Conservation (phyloP, 2,888 invertebrate genomes). For the Mamestra brassicae region DNA sequence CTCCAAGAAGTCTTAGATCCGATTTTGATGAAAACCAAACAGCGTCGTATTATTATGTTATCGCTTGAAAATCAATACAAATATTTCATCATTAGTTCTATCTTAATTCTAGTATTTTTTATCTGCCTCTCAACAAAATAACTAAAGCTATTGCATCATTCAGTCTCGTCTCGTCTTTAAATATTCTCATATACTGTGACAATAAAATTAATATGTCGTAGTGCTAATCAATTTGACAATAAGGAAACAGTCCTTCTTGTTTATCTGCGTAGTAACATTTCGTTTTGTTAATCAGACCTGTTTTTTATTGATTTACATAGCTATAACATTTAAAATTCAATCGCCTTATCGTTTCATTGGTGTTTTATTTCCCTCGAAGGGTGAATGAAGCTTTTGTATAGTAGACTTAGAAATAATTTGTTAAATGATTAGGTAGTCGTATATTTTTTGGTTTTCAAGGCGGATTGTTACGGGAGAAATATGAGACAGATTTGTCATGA, state of each 20-base stretch:
- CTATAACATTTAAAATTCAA: conserved; percentile 60
- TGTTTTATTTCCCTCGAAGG: conserved; percentile 40
- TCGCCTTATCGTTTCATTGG: conserved; percentile 20
- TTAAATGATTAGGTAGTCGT: not conserved
- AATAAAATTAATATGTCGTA: conserved; percentile 43
- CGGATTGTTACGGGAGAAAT: too few species aligned
- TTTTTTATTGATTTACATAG: conserved; percentile 58
- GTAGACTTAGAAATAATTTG: not conserved
- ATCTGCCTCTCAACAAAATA: conserved; percentile 2
- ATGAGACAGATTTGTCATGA: too few species aligned
- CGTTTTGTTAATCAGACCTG: conserved; percentile 54
- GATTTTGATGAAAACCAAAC: too few species aligned
- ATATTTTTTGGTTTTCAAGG: too few species aligned
- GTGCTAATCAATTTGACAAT: conserved; percentile 57
- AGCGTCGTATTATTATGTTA: not conserved
- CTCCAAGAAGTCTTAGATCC: too few species aligned
- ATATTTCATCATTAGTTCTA: not conserved
- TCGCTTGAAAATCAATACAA: not conserved
- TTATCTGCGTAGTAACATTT: conserved; percentile 65
- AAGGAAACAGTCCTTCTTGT: conserved; percentile 58
- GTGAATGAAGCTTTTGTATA: conserved; percentile 18
- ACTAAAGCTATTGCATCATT: conserved; percentile 13
- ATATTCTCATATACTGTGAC: conserved; percentile 33
- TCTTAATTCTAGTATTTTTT: conserved; percentile 1
- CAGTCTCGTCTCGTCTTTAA: conserved; percentile 6